Evolutionary conservation across 2,888 invertebrate species (phyloP).

Genomic region (Sicus ferrugineus): DNA sequence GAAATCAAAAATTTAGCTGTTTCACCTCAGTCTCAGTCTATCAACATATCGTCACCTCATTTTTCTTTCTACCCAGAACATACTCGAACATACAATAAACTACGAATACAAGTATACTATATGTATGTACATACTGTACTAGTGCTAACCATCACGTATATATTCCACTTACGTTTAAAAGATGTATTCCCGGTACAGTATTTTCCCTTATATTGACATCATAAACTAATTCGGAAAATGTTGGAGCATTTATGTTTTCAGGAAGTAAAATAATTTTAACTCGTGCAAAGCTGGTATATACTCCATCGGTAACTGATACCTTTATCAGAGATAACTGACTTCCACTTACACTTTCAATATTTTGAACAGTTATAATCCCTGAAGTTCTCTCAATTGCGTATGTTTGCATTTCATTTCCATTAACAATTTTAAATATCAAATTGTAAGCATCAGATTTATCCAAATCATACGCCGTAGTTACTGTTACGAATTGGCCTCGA

Average conservation of each 20-base stretch:
- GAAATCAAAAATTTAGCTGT: no score
- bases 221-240: slow-evolving; percentile 79
- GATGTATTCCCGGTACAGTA: slow-evolving; percentile 76
- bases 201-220: slow-evolving; percentile 86
- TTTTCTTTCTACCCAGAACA: no score
- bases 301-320: slow-evolving; percentile 94
- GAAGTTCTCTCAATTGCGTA: slow-evolving; percentile 72
- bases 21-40: no score
- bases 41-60: no score
- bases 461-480: slow-evolving; percentile 87
- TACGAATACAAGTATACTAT: no score
- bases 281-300: slow-evolving; percentile 88
- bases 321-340: slow-evolving; percentile 76
- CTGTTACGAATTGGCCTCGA: slow-evolving; percentile 86
- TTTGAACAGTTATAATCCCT: slow-evolving; percentile 75
- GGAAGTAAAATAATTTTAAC: slow-evolving; percentile 80
- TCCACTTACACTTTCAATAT: slow-evolving; percentile 77
- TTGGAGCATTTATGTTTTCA: slow-evolving; percentile 81
- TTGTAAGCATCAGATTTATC: slow-evolving; percentile 80
- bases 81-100: no score
- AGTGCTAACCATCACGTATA: no score
- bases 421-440: slow-evolving; percentile 82
- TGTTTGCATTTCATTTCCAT: slow-evolving; percentile 80
- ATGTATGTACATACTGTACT: no score
- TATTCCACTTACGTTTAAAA: slow-evolving; percentile 70